Evolutionary conservation across 2,888 invertebrate genomes (phyloP).

Genomic region (Pammene aurita): DNA sequence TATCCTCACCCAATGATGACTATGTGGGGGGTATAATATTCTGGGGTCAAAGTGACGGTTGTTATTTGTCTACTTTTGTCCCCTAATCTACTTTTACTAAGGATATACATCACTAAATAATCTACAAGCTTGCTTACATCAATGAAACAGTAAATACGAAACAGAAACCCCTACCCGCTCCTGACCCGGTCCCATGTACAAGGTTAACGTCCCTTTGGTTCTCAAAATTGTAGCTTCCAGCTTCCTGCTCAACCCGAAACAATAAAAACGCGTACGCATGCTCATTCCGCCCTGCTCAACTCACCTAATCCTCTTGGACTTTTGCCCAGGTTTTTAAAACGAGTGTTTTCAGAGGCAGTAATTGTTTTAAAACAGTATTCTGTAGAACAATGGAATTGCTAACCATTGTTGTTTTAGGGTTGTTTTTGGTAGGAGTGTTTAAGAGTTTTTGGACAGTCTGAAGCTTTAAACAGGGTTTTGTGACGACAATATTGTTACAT

Average conservation of each 20-base stretch:
- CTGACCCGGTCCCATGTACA: background rate
- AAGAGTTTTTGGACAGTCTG: slow-evolving; percentile 10
- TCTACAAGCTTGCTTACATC: too few species aligned
- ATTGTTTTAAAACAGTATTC: slow-evolving; percentile 39
- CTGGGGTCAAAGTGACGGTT: too few species aligned
- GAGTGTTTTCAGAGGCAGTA: slow-evolving; percentile 29
- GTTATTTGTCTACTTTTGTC: too few species aligned
- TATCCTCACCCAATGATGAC: too few species aligned
- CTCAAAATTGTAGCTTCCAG: slow-evolving; percentile 27
- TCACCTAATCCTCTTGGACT: slow-evolving; percentile 38
- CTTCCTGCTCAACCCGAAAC: slow-evolving; percentile 19
- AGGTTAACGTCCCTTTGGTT: slow-evolving; percentile 15
- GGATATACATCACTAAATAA: too few species aligned
- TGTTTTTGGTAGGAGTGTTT: slow-evolving; percentile 16
- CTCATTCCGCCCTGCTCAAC: slow-evolving; percentile 28
- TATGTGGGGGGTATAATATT: too few species aligned
- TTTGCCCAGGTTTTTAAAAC: slow-evolving; percentile 35
- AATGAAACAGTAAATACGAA: too few species aligned
- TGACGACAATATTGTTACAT: background rate
- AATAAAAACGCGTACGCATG: slow-evolving; percentile 29
- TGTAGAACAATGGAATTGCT: slow-evolving; percentile 10
- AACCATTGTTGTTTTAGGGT: slow-evolving; percentile 21
- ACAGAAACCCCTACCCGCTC: background rate
- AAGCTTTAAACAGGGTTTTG: background rate
- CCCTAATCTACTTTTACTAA: too few species aligned